Percentiles rank a stretch among this genome's conserved stretches.
phyloP scores from a whole-genome alignment of 2,888 invertebrate species.

The Scaptomyza parva region DNA sequence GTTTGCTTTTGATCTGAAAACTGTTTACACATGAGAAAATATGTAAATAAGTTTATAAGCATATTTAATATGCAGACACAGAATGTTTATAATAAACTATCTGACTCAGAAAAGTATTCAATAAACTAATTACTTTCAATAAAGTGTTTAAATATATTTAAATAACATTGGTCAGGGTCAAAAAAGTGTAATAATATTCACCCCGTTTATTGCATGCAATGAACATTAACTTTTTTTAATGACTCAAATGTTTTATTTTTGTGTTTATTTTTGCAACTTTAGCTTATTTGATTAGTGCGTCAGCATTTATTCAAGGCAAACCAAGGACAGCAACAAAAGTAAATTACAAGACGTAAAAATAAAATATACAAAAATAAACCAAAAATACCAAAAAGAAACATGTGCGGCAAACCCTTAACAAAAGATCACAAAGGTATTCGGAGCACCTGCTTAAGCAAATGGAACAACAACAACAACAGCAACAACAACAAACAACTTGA shows the following conservation, averaged over 20 bases:
- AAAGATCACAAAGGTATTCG: slow-evolving; percentile 9
- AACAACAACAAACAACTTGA: neutral
- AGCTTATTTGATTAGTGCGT: slow-evolving; percentile 32
- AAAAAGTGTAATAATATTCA: slow-evolving; percentile 7
- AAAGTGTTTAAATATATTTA: neutral
- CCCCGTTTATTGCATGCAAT: neutral
- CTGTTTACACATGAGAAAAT: neutral
- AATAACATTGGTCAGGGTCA: slow-evolving; percentile 4
- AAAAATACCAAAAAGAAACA: slow-evolving; percentile 4
- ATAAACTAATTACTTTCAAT: neutral
- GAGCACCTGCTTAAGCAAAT: slow-evolving; percentile 35
- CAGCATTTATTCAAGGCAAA: slow-evolving; percentile 34
- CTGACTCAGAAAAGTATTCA: no score
- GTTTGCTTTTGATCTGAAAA: slow-evolving; percentile 38
- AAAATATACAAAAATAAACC: neutral
- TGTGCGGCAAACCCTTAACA: slow-evolving; percentile 27
- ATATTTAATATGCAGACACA: slow-evolving; percentile 44
- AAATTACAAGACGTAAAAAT: slow-evolving; percentile 4
- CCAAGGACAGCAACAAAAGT: slow-evolving; percentile 36
- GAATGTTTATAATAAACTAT: no score
- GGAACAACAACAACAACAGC: slow-evolving; percentile 34
- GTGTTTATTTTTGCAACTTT: slow-evolving; percentile 13
- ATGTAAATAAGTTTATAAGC: slow-evolving; percentile 20
- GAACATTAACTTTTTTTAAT: neutral
- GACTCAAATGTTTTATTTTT: slow-evolving; percentile 10